These are phyloP conservation scores for Chlorodrepanis virens DNA, from an alignment of 2,113 vertebrate genomes.

Conservation along the genomic window DNA sequence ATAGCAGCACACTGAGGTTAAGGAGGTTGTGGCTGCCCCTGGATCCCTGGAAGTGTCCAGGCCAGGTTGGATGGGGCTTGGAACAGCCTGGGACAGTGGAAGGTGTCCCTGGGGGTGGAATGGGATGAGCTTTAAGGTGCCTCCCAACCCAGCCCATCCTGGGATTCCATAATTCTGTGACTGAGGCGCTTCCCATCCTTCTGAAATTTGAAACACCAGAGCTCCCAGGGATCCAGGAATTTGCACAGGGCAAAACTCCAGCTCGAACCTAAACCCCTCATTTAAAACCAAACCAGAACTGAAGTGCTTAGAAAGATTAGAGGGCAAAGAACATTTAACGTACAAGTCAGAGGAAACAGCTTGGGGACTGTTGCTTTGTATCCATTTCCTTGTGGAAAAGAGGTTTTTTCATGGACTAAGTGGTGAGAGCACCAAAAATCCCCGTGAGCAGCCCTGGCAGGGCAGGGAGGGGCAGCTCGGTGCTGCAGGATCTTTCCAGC, in stretches of 20 bases:
- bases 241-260: not conserved
- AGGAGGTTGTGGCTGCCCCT: not conserved
- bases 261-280: not conserved
- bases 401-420: not conserved
- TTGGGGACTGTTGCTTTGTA: not conserved
- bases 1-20: fast-evolving
- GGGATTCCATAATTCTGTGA: not conserved
- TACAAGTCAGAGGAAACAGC: not conserved
- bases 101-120: not conserved
- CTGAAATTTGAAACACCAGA: not conserved
- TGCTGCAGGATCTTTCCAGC: not conserved
- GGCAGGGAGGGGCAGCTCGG: not conserved
- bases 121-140: not conserved
- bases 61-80: not conserved
- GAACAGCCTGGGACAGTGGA: not conserved
- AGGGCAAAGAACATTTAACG: not conserved
- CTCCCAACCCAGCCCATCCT: not conserved
- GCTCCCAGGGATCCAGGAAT: not conserved
- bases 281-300: not conserved
- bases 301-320: not conserved
- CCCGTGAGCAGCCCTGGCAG: not conserved
- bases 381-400: not conserved
- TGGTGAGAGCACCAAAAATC: not conserved
- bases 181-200: not conserved
- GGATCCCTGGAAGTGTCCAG: not conserved